Base-by-base conservation (phyloP, 2,888 invertebrate genomes). In the Nephrotoma flavescens region DNA sequence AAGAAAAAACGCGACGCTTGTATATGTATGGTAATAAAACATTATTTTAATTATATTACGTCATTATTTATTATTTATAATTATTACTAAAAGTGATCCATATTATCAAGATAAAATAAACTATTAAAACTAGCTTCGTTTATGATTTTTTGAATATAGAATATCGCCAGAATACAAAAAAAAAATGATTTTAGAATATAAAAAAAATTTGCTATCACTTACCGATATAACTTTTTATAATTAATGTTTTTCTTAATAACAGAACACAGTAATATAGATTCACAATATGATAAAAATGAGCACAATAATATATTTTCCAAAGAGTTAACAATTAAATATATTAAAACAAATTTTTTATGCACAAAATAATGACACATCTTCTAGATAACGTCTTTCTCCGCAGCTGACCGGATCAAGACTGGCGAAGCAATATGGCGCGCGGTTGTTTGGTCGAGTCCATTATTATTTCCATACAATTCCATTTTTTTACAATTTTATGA, bases 361-460 rank as follows among this genome's bases (percentile, higher is more conserved):
- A 88, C 87, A 85, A 86, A 88, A 88, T 87, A 87, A 87, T 87
- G 87, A 88, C 88, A 93, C 93, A 91, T 92, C 91, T 91, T 90
- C 85, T 86, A 86, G 41, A 86, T 57, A 57, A 92, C 92, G 93
- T 93, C 92, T 91, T 90, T 89, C 92, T 91, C 92, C 91, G 91
- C 92, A 91, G 92, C 91, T 92, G 91, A 92, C 92, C 92, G 92
- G 93, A 93, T 92, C 93, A 93, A 93, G 93, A 93, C 93, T 93
- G 93, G 92, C 89, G 89, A 89, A 88, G 89, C 90, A 90, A 90
- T 89, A 90, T 90, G 90, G 90, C 90, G 90, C 90, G 90, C 90
- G 89, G 88, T 89, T 89, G 89, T 89, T 89, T 89, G 89, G 89
- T 88, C 89, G 89, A 89, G 88, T 88, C 88, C 88, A 89, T 88